These are phyloP conservation scores for Watsonalla cultraria DNA, from an alignment of 2,888 invertebrate genomes.

Conservation along the genomic window DNA sequence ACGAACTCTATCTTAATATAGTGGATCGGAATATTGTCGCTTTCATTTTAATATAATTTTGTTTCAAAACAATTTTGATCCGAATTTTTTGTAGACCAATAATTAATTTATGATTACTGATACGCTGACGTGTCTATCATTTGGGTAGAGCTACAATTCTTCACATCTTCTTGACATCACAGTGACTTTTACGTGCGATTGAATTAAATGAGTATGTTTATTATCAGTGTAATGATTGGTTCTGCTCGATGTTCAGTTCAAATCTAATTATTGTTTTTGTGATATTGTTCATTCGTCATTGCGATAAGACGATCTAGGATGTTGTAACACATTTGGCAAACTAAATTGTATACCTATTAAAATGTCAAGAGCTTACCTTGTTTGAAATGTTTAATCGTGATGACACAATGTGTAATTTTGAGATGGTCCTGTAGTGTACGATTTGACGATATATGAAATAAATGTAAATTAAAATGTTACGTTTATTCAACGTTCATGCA, in stretches of 20 bases:
- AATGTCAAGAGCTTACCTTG: slow-evolving; percentile 32
- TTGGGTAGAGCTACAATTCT: too few species aligned
- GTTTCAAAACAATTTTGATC: too few species aligned
- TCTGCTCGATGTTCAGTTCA: slow-evolving; percentile 23
- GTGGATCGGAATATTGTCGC: too few species aligned
- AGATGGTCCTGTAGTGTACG: slow-evolving; percentile 10
- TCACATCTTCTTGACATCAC: too few species aligned
- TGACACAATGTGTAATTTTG: slow-evolving; percentile 7
- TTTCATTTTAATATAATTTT: too few species aligned
- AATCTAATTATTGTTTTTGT: slow-evolving; percentile 34
- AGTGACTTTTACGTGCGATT: too few species aligned
- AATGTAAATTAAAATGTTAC: slow-evolving; percentile 9
- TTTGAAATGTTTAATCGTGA: slow-evolving; percentile 12
- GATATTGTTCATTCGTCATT: slow-evolving; percentile 30
- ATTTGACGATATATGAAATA: not conserved
- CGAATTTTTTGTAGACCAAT: too few species aligned
- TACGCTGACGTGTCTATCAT: too few species aligned
- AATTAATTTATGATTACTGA: too few species aligned
- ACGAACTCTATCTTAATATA: not conserved
- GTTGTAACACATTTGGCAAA: not conserved
- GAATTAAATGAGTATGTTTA: not conserved
- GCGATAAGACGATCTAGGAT: slow-evolving; percentile 28
- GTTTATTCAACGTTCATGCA: slow-evolving; percentile 46
- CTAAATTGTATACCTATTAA: not conserved
- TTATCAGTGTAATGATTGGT: slow-evolving; percentile 26